Base-by-base conservation (phyloP, 2,888 invertebrate species). In the Molanna angustata region DNA sequence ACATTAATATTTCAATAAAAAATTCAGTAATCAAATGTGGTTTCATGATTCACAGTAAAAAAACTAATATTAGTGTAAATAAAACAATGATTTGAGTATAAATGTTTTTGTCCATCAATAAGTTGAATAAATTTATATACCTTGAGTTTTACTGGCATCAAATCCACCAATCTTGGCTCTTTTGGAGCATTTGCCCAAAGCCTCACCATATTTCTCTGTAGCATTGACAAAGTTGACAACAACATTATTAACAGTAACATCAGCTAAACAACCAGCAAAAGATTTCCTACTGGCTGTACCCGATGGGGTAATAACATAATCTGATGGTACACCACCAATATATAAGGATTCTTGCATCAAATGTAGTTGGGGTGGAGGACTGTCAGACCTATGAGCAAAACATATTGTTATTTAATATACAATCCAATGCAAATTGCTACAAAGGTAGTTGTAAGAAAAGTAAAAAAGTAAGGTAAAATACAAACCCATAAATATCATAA, bases 191-290 rank as follows among this genome's bases (percentile, higher is more conserved):
- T 76, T 80, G 33, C 84, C 84, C 6, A 86, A 68, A 42, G 79
- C 74, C 40, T 82, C 84, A 43, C 78, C 73, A 22, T 73, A 72
- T 58, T 76, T 77, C 57, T 85, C 82, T 0, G 79, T 80, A 1
- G 83, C 76, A 60, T 83, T 81, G 1, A 88, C 89, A 68, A 91
- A 90, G 67, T 91, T 90, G 42, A 90, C 77, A 44, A 86, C 83
- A 52, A 82, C 79, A 1, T 89, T 90, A 66, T 96, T 94, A 46
- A 96, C 73, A 0, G 92, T 93, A 1, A 92, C 88, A 68, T 98
- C 97, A 1, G 91, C 93, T 37, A 99, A 85, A 70, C 98, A 98
- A 1, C 98, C 98, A 19, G 80, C 75, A 67, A 95, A 93, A 2
- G 88, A 80, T 3, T 74, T 73, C 43, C 77, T 73, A 1, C 82